Evolutionary conservation across 2,888 invertebrate genomes (phyloP), one percentile per base, ranked within the genome.

Genomic region (Hipparchia semele): DNA sequence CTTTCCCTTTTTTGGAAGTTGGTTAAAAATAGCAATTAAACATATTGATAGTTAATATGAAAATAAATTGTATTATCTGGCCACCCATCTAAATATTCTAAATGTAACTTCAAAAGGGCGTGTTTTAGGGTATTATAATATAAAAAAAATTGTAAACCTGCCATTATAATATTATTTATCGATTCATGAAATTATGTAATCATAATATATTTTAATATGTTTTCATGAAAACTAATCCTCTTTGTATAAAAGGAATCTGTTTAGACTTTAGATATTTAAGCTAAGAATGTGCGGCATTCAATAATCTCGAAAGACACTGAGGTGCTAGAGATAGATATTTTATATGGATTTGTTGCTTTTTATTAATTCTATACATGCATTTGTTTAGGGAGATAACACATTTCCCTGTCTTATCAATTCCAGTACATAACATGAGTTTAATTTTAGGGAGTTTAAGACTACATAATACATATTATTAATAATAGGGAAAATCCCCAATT

Each of bases 291-390:
- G 88, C 85, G 83, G 80, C 85, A 83, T 84, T 82, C 78, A 83
- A 83, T 72, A 87, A 87, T 88, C 84, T 87, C 84, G 76, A 82
- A 81, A 80, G 78, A 84, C 82, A 82, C 82, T 78, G 80, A 85
- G 90, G 89, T 90, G 91, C 90, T 91, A 87, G 82, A 86, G 81
- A 81, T 79, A 81, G 80, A 78, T 51, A 74, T 73, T 79, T 73
- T 76, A 75, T 80, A 78, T 80, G 77, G 75, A 76, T 75, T 72
- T 78, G 75, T 80, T 79, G 80, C 80, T 80, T 80, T 80, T 80
- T 76, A 76, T 73, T 76, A 71, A 73, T 72, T 76, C 75, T 73
- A 71, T 73, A 72, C 66, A 81, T 81, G 77, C 77, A 81, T 79
- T 79, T 80, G 76, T 74, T 71, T 71, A 73, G 76, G 78, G 76